Evolutionary conservation across 2,113 vertebrate genomes (phyloP), one percentile per base, ranked within the genome.

Genomic region (Epinephelus cyanopodus): DNA sequence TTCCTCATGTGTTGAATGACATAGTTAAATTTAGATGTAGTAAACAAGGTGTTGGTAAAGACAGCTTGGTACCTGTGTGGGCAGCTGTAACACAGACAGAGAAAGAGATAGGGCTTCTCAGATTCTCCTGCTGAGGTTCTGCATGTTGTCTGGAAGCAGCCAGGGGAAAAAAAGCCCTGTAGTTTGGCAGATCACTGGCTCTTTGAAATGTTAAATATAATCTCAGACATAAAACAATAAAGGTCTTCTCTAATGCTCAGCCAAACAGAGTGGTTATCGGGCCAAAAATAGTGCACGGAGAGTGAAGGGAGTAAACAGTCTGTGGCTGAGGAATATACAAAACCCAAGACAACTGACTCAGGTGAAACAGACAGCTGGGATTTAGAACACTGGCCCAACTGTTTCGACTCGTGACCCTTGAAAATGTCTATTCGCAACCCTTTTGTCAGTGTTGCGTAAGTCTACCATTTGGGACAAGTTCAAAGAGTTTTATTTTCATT

Each of bases 201-300:
- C 78, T 89, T 89, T 80, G 60, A 86, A 89, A 87, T 86, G 62
- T 69, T 89, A 74, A 89, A 86, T 74, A 78, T 90, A 74, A 89
- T 82, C 83, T 66, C 77, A 60, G 27, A 83, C 53, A 68, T 27
- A 75, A 88, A 70, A 87, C 67, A 89, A 47, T 67, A 53, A 65
- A 69, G 74, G 39, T 81, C 54, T 76, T 67, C 69, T 63, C 37
- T 87, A 71, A 83, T 81, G 47, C 50, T 86, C 42, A 77, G 68
- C 29, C 57, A 76, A 72, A 81, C 42, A 57, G 45, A 68, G 48
- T 39, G 37, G 17, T 53, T 72, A 77, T 76, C 19, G 53, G 45
- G 54, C 33, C 61, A 63, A 70, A 83, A 89, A 77, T 67, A 78
- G 75, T 12, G 14, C 57, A 45, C 14, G 39, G 61, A 17, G 37